Evolutionary conservation across 2,113 vertebrate species (phyloP).

Genomic region (Stercorarius parasiticus): DNA sequence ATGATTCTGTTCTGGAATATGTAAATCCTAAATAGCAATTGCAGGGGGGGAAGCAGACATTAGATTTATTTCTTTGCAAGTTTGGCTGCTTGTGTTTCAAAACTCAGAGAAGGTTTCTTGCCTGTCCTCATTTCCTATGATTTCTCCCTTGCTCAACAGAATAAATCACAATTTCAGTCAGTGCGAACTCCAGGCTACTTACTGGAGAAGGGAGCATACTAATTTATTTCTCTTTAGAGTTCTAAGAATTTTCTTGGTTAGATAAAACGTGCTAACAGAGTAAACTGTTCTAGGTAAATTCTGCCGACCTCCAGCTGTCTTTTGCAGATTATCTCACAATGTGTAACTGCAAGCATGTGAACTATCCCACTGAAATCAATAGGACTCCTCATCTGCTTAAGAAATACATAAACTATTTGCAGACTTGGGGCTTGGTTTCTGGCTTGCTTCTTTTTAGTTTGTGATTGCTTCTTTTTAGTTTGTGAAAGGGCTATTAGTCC

Average conservation of each 20-base stretch:
- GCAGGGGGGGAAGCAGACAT: fast-evolving
- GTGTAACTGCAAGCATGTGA: background rate
- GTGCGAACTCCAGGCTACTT: background rate
- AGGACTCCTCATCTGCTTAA: background rate
- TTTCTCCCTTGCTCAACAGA: background rate
- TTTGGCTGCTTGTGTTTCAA: background rate
- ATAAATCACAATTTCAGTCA: background rate
- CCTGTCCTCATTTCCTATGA: background rate
- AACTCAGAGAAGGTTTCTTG: background rate
- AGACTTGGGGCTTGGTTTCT: background rate
- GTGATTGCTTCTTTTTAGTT: background rate
- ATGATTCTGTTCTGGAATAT: background rate
- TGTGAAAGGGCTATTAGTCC: background rate
- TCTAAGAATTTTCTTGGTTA: background rate
- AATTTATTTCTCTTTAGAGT: background rate
- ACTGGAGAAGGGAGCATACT: background rate
- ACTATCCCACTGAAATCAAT: background rate
- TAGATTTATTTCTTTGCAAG: background rate
- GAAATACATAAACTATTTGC: background rate
- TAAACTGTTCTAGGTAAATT: background rate
- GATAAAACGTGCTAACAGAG: background rate
- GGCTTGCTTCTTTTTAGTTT: background rate
- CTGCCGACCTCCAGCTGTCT: background rate
- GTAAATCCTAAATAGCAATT: background rate
- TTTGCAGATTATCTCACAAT: background rate